Conservation (phyloP, 2,888 invertebrate genomes). For the Drosophila mercatorum region DNA sequence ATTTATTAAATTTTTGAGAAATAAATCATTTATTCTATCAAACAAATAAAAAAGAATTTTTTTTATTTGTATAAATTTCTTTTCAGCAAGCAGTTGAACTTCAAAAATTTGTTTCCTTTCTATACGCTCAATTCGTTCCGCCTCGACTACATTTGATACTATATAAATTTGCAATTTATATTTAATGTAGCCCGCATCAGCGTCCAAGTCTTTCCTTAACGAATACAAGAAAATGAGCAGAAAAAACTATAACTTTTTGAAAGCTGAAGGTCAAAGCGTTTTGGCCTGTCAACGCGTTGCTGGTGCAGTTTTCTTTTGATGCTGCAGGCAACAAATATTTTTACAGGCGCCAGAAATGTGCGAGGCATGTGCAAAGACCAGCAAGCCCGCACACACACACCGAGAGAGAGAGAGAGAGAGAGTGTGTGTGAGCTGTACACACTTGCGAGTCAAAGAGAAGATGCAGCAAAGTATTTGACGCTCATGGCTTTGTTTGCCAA, state of each 20-base stretch:
- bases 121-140: not conserved
- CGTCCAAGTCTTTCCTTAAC: not conserved
- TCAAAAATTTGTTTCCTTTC: not conserved
- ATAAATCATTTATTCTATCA: no score
- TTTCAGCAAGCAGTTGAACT: not conserved
- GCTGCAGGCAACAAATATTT: conserved; percentile 57
- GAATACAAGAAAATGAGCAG: not conserved
- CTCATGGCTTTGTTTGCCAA: conserved; percentile 38
- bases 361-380: conserved; percentile 24
- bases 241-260: not conserved
- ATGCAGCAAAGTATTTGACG: conserved; percentile 31
- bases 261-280: conserved; percentile 28
- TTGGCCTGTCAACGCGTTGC: conserved; percentile 12
- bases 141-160: not conserved
- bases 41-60: no score
- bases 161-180: conserved; percentile 1
- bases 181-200: not conserved
- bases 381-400: conserved; percentile 1
- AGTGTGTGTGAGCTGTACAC: not conserved
- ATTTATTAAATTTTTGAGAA: no score
- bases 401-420: no score
- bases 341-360: conserved; percentile 46
- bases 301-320: conserved; percentile 8
- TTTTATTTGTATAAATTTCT: not conserved
- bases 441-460: conserved; percentile 24